Conservation (phyloP, 2,113 vertebrate species). For the Neolamprologus ventralis region DNA sequence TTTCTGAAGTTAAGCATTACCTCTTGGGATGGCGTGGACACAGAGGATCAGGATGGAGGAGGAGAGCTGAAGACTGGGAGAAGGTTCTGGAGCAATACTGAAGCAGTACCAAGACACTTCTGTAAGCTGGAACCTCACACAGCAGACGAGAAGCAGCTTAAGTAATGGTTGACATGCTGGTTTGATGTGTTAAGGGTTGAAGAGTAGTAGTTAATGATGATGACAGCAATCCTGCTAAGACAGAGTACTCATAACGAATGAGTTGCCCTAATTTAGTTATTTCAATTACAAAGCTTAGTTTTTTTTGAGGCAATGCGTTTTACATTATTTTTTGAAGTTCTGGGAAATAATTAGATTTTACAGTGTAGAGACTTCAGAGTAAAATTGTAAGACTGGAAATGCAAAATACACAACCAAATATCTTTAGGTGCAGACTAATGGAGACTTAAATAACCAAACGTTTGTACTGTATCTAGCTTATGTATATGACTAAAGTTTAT, state of each 20-base stretch:
- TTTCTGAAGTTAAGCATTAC: slow-evolving; percentile 50
- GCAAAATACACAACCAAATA: neutral
- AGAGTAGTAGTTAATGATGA: neutral
- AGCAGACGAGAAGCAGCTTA: slow-evolving; percentile 82
- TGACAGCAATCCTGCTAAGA: slow-evolving; percentile 68
- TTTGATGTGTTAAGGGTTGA: neutral
- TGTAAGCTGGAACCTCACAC: slow-evolving; percentile 81
- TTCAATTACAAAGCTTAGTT: neutral
- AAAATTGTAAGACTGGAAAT: neutral
- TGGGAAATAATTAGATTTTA: neutral
- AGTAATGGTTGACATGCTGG: slow-evolving; percentile 74
- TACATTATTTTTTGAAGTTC: neutral
- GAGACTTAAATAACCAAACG: neutral
- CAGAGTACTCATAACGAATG: neutral
- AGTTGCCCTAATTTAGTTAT: neutral
- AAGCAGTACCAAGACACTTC: slow-evolving; percentile 76
- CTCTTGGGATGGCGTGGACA: slow-evolving; percentile 75
- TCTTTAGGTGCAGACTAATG: neutral
- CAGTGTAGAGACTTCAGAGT: neutral
- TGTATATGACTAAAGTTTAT: neutral
- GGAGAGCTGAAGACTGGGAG: slow-evolving; percentile 76
- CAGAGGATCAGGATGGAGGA: slow-evolving; percentile 78
- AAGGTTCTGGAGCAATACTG: slow-evolving; percentile 68
- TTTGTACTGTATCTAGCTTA: neutral
- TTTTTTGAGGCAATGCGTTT: neutral